These are phyloP conservation scores for Dryobota labecula DNA, from an alignment of 2,888 invertebrate species.

Conservation along the genomic window DNA sequence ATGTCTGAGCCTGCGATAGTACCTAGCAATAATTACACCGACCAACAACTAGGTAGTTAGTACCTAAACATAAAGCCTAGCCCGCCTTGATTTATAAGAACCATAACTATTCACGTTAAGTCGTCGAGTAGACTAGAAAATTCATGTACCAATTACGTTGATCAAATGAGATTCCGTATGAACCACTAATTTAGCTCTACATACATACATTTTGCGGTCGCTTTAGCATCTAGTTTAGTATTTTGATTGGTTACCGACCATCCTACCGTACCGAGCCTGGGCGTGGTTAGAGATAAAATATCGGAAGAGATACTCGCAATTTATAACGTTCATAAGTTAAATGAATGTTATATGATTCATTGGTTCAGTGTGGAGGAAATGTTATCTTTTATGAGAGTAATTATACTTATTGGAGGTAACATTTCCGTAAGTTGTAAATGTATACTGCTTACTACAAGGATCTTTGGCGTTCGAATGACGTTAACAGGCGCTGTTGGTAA, in stretches of 20 bases:
- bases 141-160: conserved; percentile 58
- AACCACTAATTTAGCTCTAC: conserved; percentile 53
- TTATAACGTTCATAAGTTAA: conserved; percentile 51
- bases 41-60: conserved; percentile 6
- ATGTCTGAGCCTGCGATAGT: too few relatives aligned
- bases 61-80: conserved; percentile 18
- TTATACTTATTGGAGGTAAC: conserved; percentile 23
- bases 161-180: conserved; percentile 56
- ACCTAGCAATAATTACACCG: conserved; percentile 19
- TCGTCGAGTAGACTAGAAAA: conserved; percentile 41
- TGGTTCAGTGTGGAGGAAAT: conserved; percentile 49
- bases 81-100: conserved; percentile 40
- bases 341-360: conserved; percentile 51
- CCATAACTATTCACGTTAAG: conserved; percentile 24
- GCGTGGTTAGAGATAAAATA: conserved; percentile 59
- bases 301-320: conserved; percentile 40
- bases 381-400: conserved; percentile 47
- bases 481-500: too few relatives aligned
- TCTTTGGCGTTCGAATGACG: too few relatives aligned
- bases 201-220: conserved; percentile 42
- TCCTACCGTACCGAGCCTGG: conserved; percentile 62
- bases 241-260: conserved; percentile 55
- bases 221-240: conserved; percentile 55
- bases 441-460: background rate
- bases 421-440: conserved; percentile 15